Conservation (phyloP, 2,797 vertebrate species). For the Ceyx erithaca region DNA sequence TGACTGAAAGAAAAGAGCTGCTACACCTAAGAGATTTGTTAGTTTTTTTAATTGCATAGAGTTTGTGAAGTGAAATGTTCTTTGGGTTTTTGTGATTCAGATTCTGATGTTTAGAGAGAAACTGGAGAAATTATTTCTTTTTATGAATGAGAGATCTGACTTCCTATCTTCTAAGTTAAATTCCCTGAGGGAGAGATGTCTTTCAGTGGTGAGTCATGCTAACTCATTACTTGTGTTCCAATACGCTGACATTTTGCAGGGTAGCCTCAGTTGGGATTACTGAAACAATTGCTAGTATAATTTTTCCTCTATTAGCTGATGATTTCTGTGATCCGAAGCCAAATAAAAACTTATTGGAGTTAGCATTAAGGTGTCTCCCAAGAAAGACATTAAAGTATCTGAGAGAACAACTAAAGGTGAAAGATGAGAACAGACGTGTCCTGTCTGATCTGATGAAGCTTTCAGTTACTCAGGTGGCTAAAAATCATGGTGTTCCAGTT, state of each 20-base stretch:
- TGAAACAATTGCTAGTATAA: neutral
- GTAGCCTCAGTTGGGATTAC: neutral
- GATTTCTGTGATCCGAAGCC: neutral
- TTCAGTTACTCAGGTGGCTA: neutral
- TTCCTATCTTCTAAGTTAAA: neutral
- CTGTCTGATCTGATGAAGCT: neutral
- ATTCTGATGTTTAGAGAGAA: neutral
- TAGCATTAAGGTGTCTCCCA: neutral
- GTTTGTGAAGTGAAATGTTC: neutral
- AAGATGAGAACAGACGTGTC: neutral
- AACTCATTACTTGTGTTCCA: neutral
- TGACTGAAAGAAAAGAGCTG: neutral
- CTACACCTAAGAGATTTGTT: neutral
- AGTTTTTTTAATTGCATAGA: neutral
- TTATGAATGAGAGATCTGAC: neutral
- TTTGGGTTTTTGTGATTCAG: neutral
- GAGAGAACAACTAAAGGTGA: neutral
- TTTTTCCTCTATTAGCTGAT: neutral
- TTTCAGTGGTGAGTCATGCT: neutral
- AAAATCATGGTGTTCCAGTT: neutral
- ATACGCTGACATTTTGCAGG: neutral
- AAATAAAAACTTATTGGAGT: neutral
- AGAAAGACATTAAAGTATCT: neutral
- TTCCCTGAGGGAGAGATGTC: neutral
- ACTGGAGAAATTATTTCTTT: neutral